Base-by-base conservation (phyloP, 2,797 vertebrate genomes). In the Hippopotamyrus pictus region DNA sequence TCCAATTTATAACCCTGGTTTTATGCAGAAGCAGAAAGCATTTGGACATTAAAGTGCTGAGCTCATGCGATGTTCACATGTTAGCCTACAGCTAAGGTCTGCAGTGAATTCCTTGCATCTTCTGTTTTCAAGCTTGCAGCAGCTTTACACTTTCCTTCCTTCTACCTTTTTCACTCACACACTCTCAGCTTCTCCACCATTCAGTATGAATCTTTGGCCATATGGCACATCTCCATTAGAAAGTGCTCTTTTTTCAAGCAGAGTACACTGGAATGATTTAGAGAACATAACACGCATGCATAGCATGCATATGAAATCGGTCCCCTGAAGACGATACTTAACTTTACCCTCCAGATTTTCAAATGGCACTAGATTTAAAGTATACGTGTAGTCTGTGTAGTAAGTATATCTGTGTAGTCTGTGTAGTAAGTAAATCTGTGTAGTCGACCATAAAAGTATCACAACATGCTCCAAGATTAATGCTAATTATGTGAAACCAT, bases 1-100 rank as follows among this genome's bases (percentile, higher is more conserved):
- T 86, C 84, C 37, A 88, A 91, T 93, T 94, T 93, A 91, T 91
- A 92, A 94, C 92, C 90, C 93, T 94, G 93, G 93, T 93, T 94
- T 94, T 91, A 94, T 92, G 79, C 92, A 90, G 79, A 90, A 90
- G 92, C 90, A 92, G 89, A 93, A 93, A 91, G 94, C 93, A 93
- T 94, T 94, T 93, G 92, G 92, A 90, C 92, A 93, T 94, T 92
- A 95, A 91, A 91, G 89, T 90, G 48, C 87, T 93, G 92, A 89
- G 90, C 94, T 93, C 93, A 94, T 91, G 83, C 91, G 90, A 93
- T 92, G 91, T 93, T 93, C 91, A 88, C 19, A 29, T 89, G 86
- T 89, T 93, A 91, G 51, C 59, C 48, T 59, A 57, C 53, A 89
- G 41, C 37, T 88, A 33, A 88, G 25, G 54, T 59, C 84, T 91